A percentile compares a stretch with the other conserved stretches of the same genome.
Evolutionary conservation across 2,888 invertebrate species (phyloP).

Genomic region (Malthinus flaveolus): DNA sequence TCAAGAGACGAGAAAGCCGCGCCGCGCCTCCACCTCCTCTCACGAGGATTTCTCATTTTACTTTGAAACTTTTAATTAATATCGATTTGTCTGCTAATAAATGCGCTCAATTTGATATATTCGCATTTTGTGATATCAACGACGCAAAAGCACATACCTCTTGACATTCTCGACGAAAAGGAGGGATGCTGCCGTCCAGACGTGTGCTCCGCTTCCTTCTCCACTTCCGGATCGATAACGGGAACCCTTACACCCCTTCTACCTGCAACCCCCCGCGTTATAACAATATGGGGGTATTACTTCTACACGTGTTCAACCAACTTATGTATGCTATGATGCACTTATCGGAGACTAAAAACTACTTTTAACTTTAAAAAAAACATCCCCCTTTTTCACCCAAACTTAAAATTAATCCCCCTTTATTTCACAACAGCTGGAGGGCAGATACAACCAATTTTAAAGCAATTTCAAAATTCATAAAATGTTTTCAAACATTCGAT

Average conservation of each 20-base stretch:
- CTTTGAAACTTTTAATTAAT: slow-evolving; percentile 29
- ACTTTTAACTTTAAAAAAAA: too few species aligned
- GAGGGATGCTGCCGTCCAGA: slow-evolving; percentile 36
- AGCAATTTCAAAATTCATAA: too few species aligned
- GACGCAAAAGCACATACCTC: slow-evolving; percentile 34
- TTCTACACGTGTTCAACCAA: slow-evolving; percentile 21
- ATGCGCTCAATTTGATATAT: slow-evolving; percentile 29
- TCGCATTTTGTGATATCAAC: slow-evolving; percentile 26
- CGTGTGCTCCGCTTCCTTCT: slow-evolving; percentile 35
- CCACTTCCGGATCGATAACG: slow-evolving; percentile 36
- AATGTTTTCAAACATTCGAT: too few species aligned
- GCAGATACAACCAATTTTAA: too few species aligned
- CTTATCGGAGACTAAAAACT: background rate
- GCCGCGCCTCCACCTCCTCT: background rate
- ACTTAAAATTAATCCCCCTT: too few species aligned
- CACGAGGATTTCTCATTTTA: slow-evolving; percentile 22
- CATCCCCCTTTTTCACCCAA: too few species aligned
- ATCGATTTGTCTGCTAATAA: slow-evolving; percentile 24
- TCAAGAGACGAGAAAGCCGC: background rate
- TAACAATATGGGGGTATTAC: slow-evolving; percentile 27
- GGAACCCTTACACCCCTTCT: slow-evolving; percentile 29
- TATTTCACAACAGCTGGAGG: too few species aligned
- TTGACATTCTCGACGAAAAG: slow-evolving; percentile 36
- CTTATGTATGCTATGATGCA: slow-evolving; percentile 1
- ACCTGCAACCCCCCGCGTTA: slow-evolving; percentile 31